Evolutionary conservation across 2,888 invertebrate genomes (phyloP), one percentile per base, ranked within the genome.

Genomic region (Ophion ventricosus): DNA sequence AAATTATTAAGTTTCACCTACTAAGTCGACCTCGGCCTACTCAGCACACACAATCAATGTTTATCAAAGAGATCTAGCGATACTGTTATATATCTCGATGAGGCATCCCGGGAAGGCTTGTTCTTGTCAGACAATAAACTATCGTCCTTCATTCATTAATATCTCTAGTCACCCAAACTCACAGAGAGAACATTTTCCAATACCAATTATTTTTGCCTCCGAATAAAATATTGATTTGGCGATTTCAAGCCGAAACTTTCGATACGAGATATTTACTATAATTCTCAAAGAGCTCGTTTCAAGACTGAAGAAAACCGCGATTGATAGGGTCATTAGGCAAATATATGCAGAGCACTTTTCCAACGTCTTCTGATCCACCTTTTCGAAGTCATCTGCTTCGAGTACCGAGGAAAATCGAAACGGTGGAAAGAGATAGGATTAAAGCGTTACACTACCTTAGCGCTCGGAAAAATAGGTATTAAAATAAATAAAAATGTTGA

Each of bases 21-120:
- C 26, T 43, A n/a, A 43, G n/a, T n/a, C 14, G 66, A 80, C 83
- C 83, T 83, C 83, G 83, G 75, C 83, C 83, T 66, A 83, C 80
- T 83, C 64, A 66, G 76, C 57, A 57, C 26, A 11, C n/a, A 43
- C 75, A 72, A 83, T 76, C 70, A 76, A 67, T 80, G 61, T 80
- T 83, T 76, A 83, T 80, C 75, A 14, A 35, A 76, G 61, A 56
- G 80, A 83, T 80, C 43, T 26, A 63, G 61, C n/a, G 20, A 72
- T 72, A n/a, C n/a, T 10, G 14, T 40, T 17, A 23, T 59, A 11
- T 23, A 40, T 7, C 35, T 23, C n/a, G 1, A 26, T n/a, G 10
- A 56, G 8, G 14, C 59, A 17, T 1, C 14, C 14, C 40, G 66
- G 70, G 67, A 54, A 54, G 5, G 35, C 29, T 77, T 49, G 61